Percentiles rank a stretch among this genome's conserved stretches.
Evolutionary conservation across 2,797 vertebrate species (phyloP).

Genomic region (Setipinna tenuifilis): DNA sequence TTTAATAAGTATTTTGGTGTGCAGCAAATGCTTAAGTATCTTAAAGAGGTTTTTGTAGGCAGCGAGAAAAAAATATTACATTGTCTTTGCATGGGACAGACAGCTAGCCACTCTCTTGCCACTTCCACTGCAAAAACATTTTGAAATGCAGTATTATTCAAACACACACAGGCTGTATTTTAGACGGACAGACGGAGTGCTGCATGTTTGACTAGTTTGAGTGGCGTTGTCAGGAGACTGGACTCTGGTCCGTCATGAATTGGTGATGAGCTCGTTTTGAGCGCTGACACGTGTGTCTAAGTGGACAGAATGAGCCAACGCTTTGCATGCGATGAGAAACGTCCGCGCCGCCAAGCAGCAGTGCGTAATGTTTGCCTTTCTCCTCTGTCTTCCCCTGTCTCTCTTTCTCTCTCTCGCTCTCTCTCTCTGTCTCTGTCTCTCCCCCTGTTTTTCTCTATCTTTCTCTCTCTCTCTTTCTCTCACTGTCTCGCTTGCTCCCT

Average conservation of each 20-base stretch:
- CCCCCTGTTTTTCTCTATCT: too few relatives aligned
- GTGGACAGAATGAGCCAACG: conserved; percentile 77
- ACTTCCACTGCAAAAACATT: not conserved
- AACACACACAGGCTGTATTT: conserved; percentile 6
- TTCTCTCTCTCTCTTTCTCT: too few relatives aligned
- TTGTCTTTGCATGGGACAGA: not conserved
- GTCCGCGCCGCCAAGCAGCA: conserved; percentile 70
- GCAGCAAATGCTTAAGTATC: not conserved
- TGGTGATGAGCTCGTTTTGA: conserved; percentile 86
- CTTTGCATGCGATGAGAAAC: conserved; percentile 78
- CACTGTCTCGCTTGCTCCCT: too few relatives aligned
- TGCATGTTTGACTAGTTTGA: conserved; percentile 19
- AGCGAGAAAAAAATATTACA: not conserved
- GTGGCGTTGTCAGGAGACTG: conserved; percentile 40
- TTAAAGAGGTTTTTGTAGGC: not conserved
- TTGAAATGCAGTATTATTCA: conserved; percentile 19
- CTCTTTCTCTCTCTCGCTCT: too few relatives aligned
- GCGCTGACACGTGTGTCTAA: conserved; percentile 76
- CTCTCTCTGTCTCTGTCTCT: too few relatives aligned
- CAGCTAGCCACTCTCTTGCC: not conserved
- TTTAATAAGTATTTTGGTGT: not conserved
- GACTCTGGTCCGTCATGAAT: conserved; percentile 71
- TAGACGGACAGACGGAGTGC: not conserved
- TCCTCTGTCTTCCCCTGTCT: conserved; percentile 74
- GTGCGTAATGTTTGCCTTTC: conserved; percentile 89